phyloP scores from a whole-genome alignment of 2,113 vertebrate genomes.

The Corythornis vintsioides region DNA sequence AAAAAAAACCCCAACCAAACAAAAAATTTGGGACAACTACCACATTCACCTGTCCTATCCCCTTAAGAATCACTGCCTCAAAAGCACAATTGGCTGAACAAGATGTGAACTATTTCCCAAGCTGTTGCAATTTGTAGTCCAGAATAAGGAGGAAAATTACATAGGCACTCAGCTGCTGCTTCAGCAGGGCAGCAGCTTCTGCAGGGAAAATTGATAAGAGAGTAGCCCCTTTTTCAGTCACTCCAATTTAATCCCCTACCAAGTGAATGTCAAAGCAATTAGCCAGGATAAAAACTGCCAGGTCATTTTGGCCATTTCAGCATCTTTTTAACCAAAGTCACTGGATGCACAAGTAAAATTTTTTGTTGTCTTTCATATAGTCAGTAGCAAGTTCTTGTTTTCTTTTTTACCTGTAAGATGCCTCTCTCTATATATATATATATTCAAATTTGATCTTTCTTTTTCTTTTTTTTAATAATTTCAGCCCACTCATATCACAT shows the following conservation, averaged over 20 bases:
- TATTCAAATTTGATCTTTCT: not conserved
- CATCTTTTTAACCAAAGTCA: not conserved
- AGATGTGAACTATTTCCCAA: not conserved
- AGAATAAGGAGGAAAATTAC: not conserved
- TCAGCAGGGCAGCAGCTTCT: not conserved
- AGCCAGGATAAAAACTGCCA: not conserved
- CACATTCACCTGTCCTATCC: not conserved
- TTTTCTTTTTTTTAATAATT: not conserved
- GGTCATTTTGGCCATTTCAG: not conserved
- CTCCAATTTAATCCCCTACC: not conserved
- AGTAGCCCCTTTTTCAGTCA: not conserved
- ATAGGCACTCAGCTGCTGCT: not conserved
- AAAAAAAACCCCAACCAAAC: not conserved
- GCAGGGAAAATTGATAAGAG: not conserved
- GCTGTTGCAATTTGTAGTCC: not conserved
- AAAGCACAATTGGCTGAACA: not conserved
- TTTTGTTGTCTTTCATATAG: not conserved
- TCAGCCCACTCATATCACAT: not conserved
- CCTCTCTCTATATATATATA: not conserved
- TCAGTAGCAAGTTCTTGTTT: not conserved
- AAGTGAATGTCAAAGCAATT: not conserved
- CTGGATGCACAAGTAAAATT: not conserved
- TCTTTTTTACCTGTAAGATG: not conserved
- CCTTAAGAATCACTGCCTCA: not conserved
- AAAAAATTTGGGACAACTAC: not conserved